Evolutionary conservation across 2,888 invertebrate species (phyloP), one percentile per base, ranked within the genome.

Genomic region (Diloba caeruleocephala): DNA sequence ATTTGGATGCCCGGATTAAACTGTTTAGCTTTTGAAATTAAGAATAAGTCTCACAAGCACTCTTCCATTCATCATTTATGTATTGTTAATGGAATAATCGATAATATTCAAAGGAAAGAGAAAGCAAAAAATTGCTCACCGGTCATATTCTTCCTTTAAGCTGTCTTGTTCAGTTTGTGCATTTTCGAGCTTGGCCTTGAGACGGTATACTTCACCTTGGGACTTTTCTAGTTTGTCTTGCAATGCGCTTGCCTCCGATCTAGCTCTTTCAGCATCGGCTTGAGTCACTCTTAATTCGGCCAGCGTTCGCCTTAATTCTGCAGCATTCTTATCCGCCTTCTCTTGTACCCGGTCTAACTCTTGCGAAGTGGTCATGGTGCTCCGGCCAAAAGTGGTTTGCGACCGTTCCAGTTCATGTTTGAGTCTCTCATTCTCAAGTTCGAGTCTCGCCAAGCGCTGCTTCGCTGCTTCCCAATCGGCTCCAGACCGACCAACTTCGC

Each of bases 141-240:
- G 95, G 85, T 98, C 98, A 85, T 98, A 96, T 88, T 98, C 98
- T 84, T 98, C 98, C 64, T 98, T 97, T 71, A 98, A 94, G 83
- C 97, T 98, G 82, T 98, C 98, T 83, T 98, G 98, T 90, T 98
- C 98, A 55, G 97, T 97, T 94, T 98, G 98, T 87, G 98, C 98
- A 94, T 98, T 98, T 94, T 98, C 98, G 79, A 98, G 94, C 83
- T 98, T 97, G 29, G 98, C 98, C 88, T 98, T 98, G 74, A 98
- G 94, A 87, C 98, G 96, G 83, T 98, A 98, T 26, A 98, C 98
- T 89, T 98, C 98, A 58, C 98, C 98, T 89, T 98, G 98, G 48
- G 98, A 97, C 92, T 98, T 98, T 85, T 98, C 98, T 60, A 98
- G 90, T 92, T 98, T 98, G 80, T 98, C 98, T 85, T 98, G 98